These are phyloP conservation scores for Tetrapedia diversipes DNA, from an alignment of 2,888 invertebrate genomes.

Conservation along the genomic window DNA sequence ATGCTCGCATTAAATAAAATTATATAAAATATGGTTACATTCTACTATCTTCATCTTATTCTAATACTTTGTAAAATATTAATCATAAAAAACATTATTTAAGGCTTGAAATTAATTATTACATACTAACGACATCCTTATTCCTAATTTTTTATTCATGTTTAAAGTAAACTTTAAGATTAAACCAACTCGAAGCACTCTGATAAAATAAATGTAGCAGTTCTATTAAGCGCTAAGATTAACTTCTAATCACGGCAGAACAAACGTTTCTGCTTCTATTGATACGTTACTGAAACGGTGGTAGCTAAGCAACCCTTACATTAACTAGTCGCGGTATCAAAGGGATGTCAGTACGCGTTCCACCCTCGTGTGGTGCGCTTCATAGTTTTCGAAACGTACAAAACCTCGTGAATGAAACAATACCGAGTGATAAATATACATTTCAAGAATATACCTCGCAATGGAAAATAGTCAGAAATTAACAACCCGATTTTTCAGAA, in stretches of 20 bases:
- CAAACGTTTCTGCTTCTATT: conserved; percentile 44
- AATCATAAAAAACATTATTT: not conserved
- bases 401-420: conserved; percentile 52
- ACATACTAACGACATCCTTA: no score
- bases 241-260: not conserved
- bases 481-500: conserved; percentile 6
- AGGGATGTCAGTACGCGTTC: conserved; percentile 75
- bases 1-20: not conserved
- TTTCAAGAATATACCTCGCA: conserved; percentile 29
- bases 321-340: conserved; percentile 71
- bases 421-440: conserved; percentile 30
- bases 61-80: no score
- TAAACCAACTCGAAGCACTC: not conserved
- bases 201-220: not conserved
- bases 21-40: not conserved
- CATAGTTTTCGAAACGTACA: conserved; percentile 38
- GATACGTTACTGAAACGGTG: conserved; percentile 71
- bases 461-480: conserved; percentile 37
- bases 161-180: not conserved
- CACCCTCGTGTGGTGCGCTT: conserved; percentile 73
- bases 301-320: conserved; percentile 79
- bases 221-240: no score
- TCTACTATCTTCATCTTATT: not conserved
- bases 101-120: not conserved
- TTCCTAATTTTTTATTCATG: not conserved